A percentile compares a stretch with the other conserved stretches of the same genome.
Conservation (phyloP, 1,140 invertebrate species). For the Sarcophaga bullata region DNA sequence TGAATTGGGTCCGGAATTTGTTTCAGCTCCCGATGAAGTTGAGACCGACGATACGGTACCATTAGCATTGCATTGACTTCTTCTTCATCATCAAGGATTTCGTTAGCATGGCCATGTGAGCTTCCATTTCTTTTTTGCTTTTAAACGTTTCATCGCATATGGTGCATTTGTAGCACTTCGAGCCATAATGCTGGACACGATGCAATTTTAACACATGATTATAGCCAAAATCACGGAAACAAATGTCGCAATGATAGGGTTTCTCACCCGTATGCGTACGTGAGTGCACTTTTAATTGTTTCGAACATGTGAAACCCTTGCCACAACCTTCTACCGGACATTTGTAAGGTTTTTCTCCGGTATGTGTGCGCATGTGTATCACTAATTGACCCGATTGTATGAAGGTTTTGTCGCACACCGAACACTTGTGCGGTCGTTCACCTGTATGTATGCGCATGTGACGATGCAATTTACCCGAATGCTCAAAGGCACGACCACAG, state of each 20-base stretch:
- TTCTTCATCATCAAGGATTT: conserved; percentile 65
- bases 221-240: conserved; percentile 78
- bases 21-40: conserved; percentile 36
- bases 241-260: conserved; percentile 74
- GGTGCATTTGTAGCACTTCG: conserved; percentile 92
- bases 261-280: conserved; percentile 89
- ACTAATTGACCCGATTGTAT: conserved; percentile 89
- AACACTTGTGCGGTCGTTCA: conserved; percentile 92
- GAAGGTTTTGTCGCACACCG: conserved; percentile 91
- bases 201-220: conserved; percentile 90
- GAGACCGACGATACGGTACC: conserved; percentile 35
- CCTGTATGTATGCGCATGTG: conserved; percentile 94
- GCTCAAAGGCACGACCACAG: conserved; percentile 90
- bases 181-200: conserved; percentile 89
- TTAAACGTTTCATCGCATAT: conserved; percentile 89
- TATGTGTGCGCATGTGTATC: conserved; percentile 88
- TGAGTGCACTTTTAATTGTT: conserved; percentile 86
- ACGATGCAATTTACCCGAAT: conserved; percentile 89
- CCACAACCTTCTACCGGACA: conserved; percentile 82
- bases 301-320: conserved; percentile 90
- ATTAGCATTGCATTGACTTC: conserved; percentile 61
- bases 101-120: conserved; percentile 89
- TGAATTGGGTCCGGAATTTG: conserved; percentile 52
- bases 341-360: conserved; percentile 90
- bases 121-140: conserved; percentile 88